Evolutionary conservation across 2,113 vertebrate genomes (phyloP).

Genomic region (Seriola aureovittata): DNA sequence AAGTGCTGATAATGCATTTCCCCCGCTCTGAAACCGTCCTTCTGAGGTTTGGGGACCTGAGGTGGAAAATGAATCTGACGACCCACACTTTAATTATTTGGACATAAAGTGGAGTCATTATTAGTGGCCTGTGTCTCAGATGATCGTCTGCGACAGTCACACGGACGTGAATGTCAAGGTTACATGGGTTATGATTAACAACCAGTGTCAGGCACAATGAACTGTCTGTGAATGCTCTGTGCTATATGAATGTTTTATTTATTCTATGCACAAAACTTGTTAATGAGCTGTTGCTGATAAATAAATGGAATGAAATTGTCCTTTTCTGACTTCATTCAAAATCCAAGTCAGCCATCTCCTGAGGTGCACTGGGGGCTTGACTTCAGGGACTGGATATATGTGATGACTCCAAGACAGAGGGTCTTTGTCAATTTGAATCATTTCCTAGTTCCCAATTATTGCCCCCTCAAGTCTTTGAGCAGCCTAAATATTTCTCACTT

Average conservation of each 20-base stretch:
- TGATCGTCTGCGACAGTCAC: slow-evolving; percentile 21
- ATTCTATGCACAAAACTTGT: neutral
- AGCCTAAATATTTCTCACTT: slow-evolving; percentile 72
- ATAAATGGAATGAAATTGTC: neutral
- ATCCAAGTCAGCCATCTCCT: neutral
- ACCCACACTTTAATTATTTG: slow-evolving; percentile 67
- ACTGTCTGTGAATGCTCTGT: neutral
- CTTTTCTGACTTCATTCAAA: neutral
- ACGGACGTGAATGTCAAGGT: slow-evolving; percentile 47
- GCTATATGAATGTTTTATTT: neutral
- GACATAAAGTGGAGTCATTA: slow-evolving; percentile 64
- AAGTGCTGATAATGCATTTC: slow-evolving; percentile 57
- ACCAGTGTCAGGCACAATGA: neutral
- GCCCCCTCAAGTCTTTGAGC: slow-evolving; percentile 64
- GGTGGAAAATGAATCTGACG: slow-evolving; percentile 63
- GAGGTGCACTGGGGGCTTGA: slow-evolving; percentile 7
- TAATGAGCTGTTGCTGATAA: neutral
- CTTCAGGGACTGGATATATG: neutral
- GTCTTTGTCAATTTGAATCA: slow-evolving; percentile 73
- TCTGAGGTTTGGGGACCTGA: slow-evolving; percentile 44
- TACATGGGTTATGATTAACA: slow-evolving; percentile 46
- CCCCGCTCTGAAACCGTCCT: slow-evolving; percentile 23
- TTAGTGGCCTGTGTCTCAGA: slow-evolving; percentile 39
- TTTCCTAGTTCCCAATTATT: slow-evolving; percentile 55
- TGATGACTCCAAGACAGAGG: slow-evolving; percentile 41